phyloP scores from a whole-genome alignment of 2,888 invertebrate genomes.

The Yponomeuta sedellus region DNA sequence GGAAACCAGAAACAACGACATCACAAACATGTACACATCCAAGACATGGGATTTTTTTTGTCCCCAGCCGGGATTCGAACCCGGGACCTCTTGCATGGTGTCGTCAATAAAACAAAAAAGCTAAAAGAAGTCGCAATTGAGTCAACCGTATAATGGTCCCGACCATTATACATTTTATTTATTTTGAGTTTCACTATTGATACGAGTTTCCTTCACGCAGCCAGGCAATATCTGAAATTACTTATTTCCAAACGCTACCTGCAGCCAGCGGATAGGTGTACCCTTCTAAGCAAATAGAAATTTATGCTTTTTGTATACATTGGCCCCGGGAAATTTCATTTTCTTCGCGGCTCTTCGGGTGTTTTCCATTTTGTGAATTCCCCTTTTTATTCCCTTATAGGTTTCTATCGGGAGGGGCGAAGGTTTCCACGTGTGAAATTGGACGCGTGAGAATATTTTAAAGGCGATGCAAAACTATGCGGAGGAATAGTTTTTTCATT shows the following conservation, averaged over 20 bases:
- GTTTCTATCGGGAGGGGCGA: neutral
- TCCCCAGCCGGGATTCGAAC: too few relatives aligned
- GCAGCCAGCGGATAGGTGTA: neutral
- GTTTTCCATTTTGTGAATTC: neutral
- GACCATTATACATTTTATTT: too few relatives aligned
- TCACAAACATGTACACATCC: too few relatives aligned
- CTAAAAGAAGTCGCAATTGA: too few relatives aligned
- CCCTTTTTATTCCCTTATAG: constrained; percentile 8
- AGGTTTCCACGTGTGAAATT: neutral
- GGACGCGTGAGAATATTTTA: neutral
- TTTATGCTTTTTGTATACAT: constrained; percentile 9
- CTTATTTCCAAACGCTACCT: too few relatives aligned
- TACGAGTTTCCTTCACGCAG: neutral
- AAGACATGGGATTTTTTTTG: too few relatives aligned
- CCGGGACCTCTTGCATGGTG: too few relatives aligned
- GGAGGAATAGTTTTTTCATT: too few relatives aligned
- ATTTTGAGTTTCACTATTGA: neutral
- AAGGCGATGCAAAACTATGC: neutral
- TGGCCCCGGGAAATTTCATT: constrained; percentile 4
- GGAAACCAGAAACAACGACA: too few relatives aligned
- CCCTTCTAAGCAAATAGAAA: constrained; percentile 4
- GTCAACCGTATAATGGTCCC: too few relatives aligned
- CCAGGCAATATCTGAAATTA: neutral
- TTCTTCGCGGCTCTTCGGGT: neutral
- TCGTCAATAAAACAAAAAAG: too few relatives aligned